Evolutionary conservation across 2,888 invertebrate genomes (phyloP).

Genomic region (Acrobasis consociella): DNA sequence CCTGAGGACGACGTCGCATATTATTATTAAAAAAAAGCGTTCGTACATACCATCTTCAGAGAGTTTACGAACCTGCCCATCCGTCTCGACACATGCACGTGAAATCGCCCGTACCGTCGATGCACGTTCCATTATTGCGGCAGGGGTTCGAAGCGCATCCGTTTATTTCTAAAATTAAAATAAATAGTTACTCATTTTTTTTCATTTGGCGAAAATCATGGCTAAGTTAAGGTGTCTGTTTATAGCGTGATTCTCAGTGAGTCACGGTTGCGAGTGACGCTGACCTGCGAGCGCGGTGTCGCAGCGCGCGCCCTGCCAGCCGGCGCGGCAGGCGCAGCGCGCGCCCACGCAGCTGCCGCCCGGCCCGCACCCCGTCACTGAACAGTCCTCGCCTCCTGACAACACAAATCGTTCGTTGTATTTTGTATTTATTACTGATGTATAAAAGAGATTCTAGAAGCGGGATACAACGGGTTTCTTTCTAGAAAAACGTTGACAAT

Average conservation of each 20-base stretch:
- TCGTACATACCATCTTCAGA: neutral
- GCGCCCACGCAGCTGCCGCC: slow-evolving; percentile 59
- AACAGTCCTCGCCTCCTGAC: slow-evolving; percentile 39
- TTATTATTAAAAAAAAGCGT: too few relatives aligned
- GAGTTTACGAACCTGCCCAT: slow-evolving; percentile 84
- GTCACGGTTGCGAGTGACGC: neutral
- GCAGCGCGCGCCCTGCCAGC: slow-evolving; percentile 88
- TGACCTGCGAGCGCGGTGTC: slow-evolving; percentile 59
- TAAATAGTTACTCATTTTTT: neutral
- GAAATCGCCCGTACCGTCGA: slow-evolving; percentile 88
- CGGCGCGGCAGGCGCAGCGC: slow-evolving; percentile 58
- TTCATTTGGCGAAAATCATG: neutral
- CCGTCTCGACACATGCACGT: slow-evolving; percentile 89
- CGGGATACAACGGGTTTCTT: too few relatives aligned
- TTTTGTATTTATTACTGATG: too few relatives aligned
- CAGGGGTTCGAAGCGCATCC: slow-evolving; percentile 90
- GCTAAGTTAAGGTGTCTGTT: too few relatives aligned
- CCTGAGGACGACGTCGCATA: slow-evolving; percentile 43
- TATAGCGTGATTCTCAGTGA: too few relatives aligned
- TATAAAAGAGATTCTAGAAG: too few relatives aligned
- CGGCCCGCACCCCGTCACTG: slow-evolving; percentile 32
- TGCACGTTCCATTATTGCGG: slow-evolving; percentile 89
- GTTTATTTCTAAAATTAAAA: slow-evolving; percentile 84
- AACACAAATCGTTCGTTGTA: too few relatives aligned
- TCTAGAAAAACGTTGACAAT: too few relatives aligned